Percentiles rank a stretch among this genome's conserved stretches.
phyloP scores from a whole-genome alignment of 2,888 invertebrate genomes.

The Physocephala rufipes region DNA sequence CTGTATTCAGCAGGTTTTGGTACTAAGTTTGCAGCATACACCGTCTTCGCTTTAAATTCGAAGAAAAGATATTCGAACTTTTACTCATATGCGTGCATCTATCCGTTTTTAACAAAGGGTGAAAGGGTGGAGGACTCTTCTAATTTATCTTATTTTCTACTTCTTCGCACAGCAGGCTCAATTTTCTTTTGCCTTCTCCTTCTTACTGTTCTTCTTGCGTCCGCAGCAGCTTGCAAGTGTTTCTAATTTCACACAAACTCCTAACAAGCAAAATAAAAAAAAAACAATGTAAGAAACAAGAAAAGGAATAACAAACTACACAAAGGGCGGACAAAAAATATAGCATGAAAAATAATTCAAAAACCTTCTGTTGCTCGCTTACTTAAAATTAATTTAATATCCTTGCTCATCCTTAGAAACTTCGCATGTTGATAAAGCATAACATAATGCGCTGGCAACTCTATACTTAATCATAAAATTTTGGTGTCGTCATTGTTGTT shows the following conservation, averaged over 20 bases:
- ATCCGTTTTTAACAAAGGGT: no score
- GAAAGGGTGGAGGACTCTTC: no score
- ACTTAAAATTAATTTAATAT: conserved; percentile 63
- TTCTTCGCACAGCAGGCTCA: neutral
- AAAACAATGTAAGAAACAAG: no score
- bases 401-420: conserved; percentile 55
- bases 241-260: conserved; percentile 38
- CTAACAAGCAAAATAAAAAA: no score
- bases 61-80: no score
- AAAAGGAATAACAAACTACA: no score
- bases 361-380: conserved; percentile 50
- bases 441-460: conserved; percentile 42
- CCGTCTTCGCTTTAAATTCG: no score
- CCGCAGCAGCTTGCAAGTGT: conserved; percentile 32
- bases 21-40: no score
- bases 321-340: conserved; percentile 32
- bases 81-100: no score
- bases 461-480: conserved; percentile 47
- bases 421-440: conserved; percentile 54
- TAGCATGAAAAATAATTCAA: conserved; percentile 36
- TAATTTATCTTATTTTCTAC: neutral
- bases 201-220: neutral
- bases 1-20: no score
- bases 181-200: conserved; percentile 16
- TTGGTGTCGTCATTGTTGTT: no score